Conservation (phyloP, 2,888 invertebrate species). For the Ferdinandea cuprea region DNA sequence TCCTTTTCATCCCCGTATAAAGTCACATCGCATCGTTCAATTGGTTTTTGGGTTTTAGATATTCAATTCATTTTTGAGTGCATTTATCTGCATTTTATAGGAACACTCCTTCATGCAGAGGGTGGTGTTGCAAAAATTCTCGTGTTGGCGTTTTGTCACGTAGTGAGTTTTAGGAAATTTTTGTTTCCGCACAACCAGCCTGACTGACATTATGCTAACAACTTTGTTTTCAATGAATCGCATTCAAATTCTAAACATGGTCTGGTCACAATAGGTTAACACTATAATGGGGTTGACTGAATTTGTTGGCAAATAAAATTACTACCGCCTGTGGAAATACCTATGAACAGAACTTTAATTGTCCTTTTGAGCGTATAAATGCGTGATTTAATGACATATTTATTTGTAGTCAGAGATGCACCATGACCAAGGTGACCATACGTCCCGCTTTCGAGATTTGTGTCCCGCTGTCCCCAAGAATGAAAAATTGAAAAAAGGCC, state of each 20-base stretch:
- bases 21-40: background rate
- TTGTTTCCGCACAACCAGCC: conserved; percentile 47
- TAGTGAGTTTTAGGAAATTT: conserved; percentile 44
- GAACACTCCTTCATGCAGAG: conserved; percentile 9
- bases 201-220: conserved; percentile 35
- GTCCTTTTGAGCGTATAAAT: no score
- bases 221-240: conserved; percentile 55
- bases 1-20: background rate
- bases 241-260: conserved; percentile 44
- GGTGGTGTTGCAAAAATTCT: conserved; percentile 27
- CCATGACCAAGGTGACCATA: no score
- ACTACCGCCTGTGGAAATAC: background rate
- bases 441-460: no score
- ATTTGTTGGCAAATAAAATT: background rate
- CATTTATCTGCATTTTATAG: conserved; percentile 48
- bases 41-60: conserved; percentile 18
- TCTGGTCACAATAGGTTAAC: background rate
- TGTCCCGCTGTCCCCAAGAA: no score
- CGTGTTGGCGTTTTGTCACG: conserved; percentile 48
- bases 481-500: no score
- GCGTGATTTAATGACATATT: no score
- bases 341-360: no score
- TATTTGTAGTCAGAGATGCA: no score
- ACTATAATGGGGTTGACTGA: background rate
- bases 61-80: conserved; percentile 59